Percentiles rank a stretch among this genome's conserved stretches.
These are phyloP conservation scores for Xiphydria camelus DNA, from an alignment of 2,888 invertebrate genomes.

Conservation along the genomic window DNA sequence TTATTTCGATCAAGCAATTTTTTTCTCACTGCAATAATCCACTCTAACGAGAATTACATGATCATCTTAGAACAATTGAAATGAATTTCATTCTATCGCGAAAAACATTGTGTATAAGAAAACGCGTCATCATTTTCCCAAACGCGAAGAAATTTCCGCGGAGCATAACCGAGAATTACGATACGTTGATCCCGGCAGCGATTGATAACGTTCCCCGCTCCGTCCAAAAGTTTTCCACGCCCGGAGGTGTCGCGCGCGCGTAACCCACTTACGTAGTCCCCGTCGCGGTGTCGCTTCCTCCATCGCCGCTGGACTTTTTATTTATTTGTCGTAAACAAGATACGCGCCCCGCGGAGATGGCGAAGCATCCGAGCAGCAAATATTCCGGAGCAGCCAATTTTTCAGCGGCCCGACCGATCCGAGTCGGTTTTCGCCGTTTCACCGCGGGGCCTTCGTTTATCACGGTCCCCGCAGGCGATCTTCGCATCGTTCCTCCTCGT, in stretches of 20 bases:
- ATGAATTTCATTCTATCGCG: conserved; percentile 1
- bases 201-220: conserved; percentile 15
- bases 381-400: conserved; percentile 25
- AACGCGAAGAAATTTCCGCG: conserved; percentile 25
- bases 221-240: conserved; percentile 22
- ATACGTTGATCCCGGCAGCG: conserved; percentile 2
- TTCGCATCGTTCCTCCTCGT: no score
- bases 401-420: conserved; percentile 18
- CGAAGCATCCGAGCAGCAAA: conserved; percentile 17
- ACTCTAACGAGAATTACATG: conserved; percentile 9
- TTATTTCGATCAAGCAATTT: no score
- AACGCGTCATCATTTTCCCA: background rate
- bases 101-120: conserved; percentile 1
- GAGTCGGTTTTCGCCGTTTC: no score
- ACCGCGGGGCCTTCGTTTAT: no score
- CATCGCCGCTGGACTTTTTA: conserved; percentile 15
- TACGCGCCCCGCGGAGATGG: conserved; percentile 7
- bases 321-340: conserved; percentile 22
- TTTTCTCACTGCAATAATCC: no score
- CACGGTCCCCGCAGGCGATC: no score
- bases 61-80: conserved; percentile 3
- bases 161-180: conserved; percentile 19
- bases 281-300: background rate
- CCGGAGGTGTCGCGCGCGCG: conserved; percentile 26
- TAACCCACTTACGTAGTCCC: conserved; percentile 25